phyloP scores from a whole-genome alignment of 2,888 invertebrate genomes.

The Xanthorhoe designata region DNA sequence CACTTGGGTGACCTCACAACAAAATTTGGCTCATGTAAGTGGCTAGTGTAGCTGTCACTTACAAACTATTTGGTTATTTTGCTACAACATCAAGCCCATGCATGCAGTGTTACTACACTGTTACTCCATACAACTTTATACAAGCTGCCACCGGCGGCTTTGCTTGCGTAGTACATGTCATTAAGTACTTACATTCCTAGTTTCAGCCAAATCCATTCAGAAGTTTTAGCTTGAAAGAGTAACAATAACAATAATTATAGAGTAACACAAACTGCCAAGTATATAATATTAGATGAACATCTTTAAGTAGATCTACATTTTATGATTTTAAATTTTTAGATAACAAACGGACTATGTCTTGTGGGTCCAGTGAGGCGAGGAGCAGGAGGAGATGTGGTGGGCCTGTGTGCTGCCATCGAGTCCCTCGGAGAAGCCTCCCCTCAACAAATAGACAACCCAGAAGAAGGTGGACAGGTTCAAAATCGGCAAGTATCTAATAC shows the following conservation, averaged over 20 bases:
- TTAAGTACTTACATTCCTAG: too few species aligned
- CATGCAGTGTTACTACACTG: not conserved
- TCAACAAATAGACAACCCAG: conserved; percentile 85
- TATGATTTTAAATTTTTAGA: conserved; percentile 73
- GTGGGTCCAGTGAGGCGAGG: conserved; percentile 91
- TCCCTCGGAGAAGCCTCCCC: conserved; percentile 93
- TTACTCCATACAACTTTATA: too few species aligned
- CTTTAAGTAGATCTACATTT: too few species aligned
- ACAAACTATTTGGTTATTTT: not conserved
- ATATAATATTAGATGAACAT: too few species aligned
- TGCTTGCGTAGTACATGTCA: too few species aligned
- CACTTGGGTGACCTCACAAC: conserved; percentile 93
- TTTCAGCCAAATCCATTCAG: too few species aligned
- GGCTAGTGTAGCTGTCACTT: not conserved
- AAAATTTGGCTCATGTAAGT: conserved; percentile 94
- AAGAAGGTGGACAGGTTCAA: conserved; percentile 68
- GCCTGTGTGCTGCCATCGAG: conserved; percentile 94
- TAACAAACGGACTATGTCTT: conserved; percentile 92
- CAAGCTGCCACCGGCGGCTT: too few species aligned
- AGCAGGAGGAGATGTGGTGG: conserved; percentile 89
- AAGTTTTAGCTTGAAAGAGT: too few species aligned
- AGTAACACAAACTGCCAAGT: too few species aligned
- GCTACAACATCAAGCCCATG: not conserved
- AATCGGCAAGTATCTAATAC: conserved; percentile 62
- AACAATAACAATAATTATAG: too few species aligned